Evolutionary conservation across 2,888 invertebrate species (phyloP), one percentile per base, ranked within the genome.

Genomic region (Diaprepes abbreviatus): DNA sequence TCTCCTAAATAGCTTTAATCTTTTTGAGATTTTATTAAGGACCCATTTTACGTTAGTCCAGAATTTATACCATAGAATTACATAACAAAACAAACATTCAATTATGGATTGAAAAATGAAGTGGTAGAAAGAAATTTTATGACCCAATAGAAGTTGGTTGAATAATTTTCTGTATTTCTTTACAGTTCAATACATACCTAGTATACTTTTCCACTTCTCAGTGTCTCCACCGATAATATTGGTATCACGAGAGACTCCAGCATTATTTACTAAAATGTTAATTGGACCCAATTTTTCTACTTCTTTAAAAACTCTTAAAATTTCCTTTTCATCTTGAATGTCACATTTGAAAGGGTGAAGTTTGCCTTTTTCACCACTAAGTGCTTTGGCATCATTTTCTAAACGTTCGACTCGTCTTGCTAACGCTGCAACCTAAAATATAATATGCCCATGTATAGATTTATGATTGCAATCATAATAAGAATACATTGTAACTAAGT

Each of bases 191-290:
- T 4, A 24, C 24, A 24, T 48, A 35, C 60, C 17, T 14, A 75
- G 54, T 2, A 74, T 40, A 17, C 48, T 55, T 43, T 67, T 71
- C 77, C 76, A 76, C 12, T 71, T 70, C 9, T 73, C 68, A 5
- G 67, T 73, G 4, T 72, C 59, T 1, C 75, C 75, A 35, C 76
- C 74, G 0, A 52, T 21, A 0, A 78, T 36, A 17, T 6, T 62
- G 1, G 67, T 70, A 9, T 35, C 14, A 48, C 40, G 50, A 3
- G 50, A 12, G 0, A 72, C 28, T 1, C 77, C 79, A 16, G 79
- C 79, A 54, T 77, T 78, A 68, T 79, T 79, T 7, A 79, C 68
- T 3, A 79, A 68, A 16, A 78, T 73, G 40, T 74, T 70, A 10
- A 79, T 73, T 0, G 78, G 76, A 3, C 80, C 80, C 0, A 80